Conservation (phyloP, 2,888 invertebrate species). For the Dicycla oo region DNA sequence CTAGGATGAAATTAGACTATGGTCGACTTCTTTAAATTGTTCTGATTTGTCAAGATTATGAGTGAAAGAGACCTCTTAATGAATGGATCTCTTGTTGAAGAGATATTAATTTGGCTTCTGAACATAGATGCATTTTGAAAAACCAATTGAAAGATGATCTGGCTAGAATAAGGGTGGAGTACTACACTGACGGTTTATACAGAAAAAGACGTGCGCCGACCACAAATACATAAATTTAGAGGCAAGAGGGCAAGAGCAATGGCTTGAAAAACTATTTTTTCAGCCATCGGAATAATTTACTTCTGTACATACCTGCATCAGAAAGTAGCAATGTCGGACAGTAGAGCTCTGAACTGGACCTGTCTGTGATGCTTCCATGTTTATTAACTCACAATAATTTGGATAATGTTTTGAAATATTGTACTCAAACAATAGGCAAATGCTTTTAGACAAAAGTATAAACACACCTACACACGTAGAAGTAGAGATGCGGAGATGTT, state of each 20-base stretch:
- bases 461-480: conserved; percentile 11
- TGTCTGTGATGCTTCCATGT: background rate
- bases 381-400: background rate
- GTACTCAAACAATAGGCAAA: conserved; percentile 5
- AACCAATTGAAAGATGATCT: background rate
- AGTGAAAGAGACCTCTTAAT: background rate
- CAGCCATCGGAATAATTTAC: background rate
- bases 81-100: background rate
- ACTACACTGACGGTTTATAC: background rate
- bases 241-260: background rate
- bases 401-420: conserved; percentile 1
- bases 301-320: background rate
- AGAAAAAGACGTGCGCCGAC: background rate
- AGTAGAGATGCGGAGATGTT: conserved; percentile 44
- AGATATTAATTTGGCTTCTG: background rate
- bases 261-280: background rate
- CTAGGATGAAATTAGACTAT: conserved; percentile 15
- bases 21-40: background rate
- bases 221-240: background rate
- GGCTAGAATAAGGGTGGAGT: background rate
- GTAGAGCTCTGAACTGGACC: background rate
- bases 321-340: background rate
- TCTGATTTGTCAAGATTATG: background rate
- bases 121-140: background rate
- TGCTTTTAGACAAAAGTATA: background rate